phyloP scores from a whole-genome alignment of 2,888 invertebrate genomes.

The Chirona hameri region DNA sequence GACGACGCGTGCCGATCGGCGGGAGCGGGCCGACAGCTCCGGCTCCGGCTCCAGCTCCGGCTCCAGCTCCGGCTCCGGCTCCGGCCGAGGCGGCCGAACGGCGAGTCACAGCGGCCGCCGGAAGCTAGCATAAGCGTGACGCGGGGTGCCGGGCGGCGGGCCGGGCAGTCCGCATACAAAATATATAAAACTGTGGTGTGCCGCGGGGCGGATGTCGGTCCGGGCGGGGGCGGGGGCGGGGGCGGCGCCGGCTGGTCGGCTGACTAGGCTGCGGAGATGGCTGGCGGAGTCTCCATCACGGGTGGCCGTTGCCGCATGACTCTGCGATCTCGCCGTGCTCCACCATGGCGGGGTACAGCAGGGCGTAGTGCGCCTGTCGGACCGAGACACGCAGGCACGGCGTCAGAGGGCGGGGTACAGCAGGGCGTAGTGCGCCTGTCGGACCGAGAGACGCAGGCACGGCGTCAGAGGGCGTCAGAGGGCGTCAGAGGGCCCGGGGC shows the following conservation, averaged over 20 bases:
- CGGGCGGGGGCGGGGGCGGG: no score
- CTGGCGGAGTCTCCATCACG: neutral
- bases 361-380: constrained; percentile 9
- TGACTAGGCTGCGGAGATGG: neutral
- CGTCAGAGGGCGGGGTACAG: no score
- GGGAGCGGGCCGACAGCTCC: neutral
- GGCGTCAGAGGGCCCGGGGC: no score
- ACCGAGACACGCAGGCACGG: no score
- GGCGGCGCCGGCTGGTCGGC: neutral
- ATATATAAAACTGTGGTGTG: neutral
- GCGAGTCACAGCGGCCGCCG: neutral
- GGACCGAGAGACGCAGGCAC: no score
- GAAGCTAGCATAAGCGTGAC: neutral
- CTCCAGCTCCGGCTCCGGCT: neutral
- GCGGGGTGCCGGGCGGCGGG: neutral
- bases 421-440: no score
- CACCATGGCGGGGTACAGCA: constrained; percentile 6
- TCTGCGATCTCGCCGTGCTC: neutral
- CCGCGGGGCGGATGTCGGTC: no score
- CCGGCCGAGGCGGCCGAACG: neutral
- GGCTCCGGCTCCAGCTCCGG: neutral
- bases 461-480: no score
- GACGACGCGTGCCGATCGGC: neutral
- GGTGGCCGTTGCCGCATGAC: neutral
- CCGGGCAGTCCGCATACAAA: neutral